Conservation (phyloP, 2,113 vertebrate species). For the Nansenia antarctica region DNA sequence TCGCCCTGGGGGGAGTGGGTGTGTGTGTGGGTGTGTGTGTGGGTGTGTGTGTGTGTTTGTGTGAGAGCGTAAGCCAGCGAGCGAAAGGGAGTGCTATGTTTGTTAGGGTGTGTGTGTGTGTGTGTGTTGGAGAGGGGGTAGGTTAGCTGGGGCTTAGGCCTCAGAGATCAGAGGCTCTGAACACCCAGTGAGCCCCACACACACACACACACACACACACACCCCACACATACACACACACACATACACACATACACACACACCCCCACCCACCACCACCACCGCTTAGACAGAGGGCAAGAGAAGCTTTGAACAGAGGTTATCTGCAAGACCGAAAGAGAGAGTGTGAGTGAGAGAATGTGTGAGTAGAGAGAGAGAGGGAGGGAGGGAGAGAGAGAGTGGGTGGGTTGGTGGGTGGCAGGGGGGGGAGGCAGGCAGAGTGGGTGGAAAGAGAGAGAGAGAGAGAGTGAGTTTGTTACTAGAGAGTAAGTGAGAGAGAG, state of each 20-base stretch:
- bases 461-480: no score
- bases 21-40: no score
- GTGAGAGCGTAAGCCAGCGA: no score
- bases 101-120: no score
- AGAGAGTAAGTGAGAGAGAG: constrained; percentile 1
- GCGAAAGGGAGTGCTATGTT: no score
- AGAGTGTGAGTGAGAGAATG: background rate
- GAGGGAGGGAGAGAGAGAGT: constrained; percentile 6
- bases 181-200: constrained; percentile 49
- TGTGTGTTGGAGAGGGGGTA: no score
- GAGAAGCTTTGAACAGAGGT: background rate
- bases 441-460: constrained; percentile 5
- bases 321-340: constrained; percentile 2
- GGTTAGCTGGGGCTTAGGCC: constrained; percentile 40
- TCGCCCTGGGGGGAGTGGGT: constrained; percentile 35
- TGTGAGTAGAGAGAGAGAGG: background rate
- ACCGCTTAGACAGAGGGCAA: background rate
- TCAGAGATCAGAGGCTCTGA: constrained; percentile 29
- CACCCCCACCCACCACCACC: no score
- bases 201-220: no score
- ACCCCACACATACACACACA: no score
- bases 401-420: constrained; percentile 3
- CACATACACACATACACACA: no score
- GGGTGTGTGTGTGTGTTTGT: no score
- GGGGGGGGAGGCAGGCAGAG: background rate